Evolutionary conservation across 2,797 vertebrate species (phyloP).

Genomic region (Sebastes oblongus): DNA sequence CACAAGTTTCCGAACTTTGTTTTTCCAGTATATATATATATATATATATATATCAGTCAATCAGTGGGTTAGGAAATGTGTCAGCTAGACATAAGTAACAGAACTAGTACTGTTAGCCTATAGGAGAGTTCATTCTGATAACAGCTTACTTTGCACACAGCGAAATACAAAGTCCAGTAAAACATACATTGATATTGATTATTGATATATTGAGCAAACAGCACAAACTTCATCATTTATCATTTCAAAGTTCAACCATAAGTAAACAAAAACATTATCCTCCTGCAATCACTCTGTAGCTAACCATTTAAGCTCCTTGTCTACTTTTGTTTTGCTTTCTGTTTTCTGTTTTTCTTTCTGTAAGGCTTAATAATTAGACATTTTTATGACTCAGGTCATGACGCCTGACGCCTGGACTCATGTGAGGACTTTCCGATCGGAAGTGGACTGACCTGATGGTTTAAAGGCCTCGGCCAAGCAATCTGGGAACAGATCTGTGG

Average conservation of each 20-base stretch:
- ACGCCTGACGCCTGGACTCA: neutral
- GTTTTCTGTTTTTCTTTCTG: neutral
- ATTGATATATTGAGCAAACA: no score
- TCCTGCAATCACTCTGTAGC: neutral
- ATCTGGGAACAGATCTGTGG: constrained; percentile 28
- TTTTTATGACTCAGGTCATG: constrained; percentile 9
- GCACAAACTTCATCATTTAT: neutral
- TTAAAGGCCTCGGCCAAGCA: neutral
- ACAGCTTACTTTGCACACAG: neutral
- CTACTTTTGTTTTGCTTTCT: neutral
- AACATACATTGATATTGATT: neutral
- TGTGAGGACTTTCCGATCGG: neutral
- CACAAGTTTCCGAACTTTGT: no score
- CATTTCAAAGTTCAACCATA: neutral
- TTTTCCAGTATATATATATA: no score
- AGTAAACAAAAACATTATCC: neutral
- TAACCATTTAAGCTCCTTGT: neutral
- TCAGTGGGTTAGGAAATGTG: neutral
- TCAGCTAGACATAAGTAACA: neutral
- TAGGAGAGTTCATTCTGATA: no score
- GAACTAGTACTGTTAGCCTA: no score
- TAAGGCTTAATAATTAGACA: neutral
- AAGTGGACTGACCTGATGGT: constrained; percentile 8
- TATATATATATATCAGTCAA: no score
- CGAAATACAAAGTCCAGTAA: neutral